A percentile compares a stretch with the other conserved stretches of the same genome.
phyloP scores from a whole-genome alignment of 2,113 vertebrate genomes.

The Todiramphus saurophagus region DNA sequence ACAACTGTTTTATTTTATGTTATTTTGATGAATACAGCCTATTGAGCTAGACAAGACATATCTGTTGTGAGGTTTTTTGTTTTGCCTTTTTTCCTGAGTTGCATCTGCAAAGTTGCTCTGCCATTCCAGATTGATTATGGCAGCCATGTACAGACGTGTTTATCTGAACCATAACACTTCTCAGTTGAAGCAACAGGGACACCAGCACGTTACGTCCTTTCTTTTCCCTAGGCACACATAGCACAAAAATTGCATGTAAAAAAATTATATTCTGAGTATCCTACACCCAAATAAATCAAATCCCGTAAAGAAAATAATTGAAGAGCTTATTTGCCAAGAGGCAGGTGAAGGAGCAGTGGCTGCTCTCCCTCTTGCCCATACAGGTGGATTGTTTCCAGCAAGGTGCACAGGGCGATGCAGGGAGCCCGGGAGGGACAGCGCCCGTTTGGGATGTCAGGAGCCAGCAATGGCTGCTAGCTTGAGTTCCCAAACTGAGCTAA shows the following conservation, averaged over 20 bases:
- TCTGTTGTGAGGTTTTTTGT: neutral
- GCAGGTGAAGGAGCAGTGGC: neutral
- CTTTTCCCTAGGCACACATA: neutral
- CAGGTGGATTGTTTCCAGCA: constrained; percentile 4
- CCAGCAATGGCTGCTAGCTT: constrained; percentile 66
- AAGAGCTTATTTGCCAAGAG: neutral
- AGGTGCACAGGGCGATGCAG: neutral
- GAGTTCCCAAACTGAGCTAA: constrained; percentile 81
- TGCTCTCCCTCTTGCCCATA: neutral
- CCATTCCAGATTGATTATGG: constrained; percentile 69
- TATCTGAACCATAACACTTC: constrained; percentile 58
- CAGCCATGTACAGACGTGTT: constrained; percentile 64
- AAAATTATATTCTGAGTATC: neutral
- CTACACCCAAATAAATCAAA: neutral
- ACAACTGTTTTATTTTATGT: constrained; percentile 1
- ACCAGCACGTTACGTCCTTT: neutral
- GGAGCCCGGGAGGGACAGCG: neutral
- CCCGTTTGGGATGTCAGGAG: constrained; percentile 67
- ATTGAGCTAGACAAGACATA: constrained; percentile 49
- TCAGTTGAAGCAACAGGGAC: constrained; percentile 56
- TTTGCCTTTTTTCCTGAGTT: neutral
- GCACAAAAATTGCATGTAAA: neutral
- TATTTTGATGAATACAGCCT: constrained; percentile 50
- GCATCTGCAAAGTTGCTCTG: constrained; percentile 67
- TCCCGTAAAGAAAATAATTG: neutral